Percentiles rank a stretch among this genome's conserved stretches.
phyloP scores from a whole-genome alignment of 1,140 invertebrate genomes.

The Zaprionus inermis region DNA sequence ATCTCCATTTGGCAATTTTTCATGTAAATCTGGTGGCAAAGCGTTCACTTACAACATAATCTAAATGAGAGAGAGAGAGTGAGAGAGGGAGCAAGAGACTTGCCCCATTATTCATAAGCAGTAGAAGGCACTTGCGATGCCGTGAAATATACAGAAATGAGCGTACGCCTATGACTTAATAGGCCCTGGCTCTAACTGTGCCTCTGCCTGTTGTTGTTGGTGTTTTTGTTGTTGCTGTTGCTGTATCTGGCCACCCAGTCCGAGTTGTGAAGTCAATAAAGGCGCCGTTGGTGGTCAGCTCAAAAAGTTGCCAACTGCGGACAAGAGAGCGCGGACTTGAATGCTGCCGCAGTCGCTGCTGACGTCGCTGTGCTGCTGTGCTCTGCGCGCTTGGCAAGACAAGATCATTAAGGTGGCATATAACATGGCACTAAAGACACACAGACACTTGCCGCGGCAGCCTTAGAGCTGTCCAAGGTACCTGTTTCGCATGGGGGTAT shows the following conservation, averaged over 20 bases:
- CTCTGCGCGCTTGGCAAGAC: slow-evolving; percentile 73
- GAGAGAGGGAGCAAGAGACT: background rate
- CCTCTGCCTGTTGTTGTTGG: slow-evolving; percentile 23
- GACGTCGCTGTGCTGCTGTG: slow-evolving; percentile 26
- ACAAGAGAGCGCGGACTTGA: slow-evolving; percentile 46
- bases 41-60: slow-evolving; percentile 70
- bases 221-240: slow-evolving; percentile 37
- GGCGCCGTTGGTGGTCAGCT: slow-evolving; percentile 82
- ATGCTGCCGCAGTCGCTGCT: slow-evolving; percentile 18
- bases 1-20: slow-evolving; percentile 66
- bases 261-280: slow-evolving; percentile 76
- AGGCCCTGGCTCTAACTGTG: slow-evolving; percentile 63
- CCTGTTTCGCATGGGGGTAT: slow-evolving; percentile 68
- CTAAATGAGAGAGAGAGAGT: slow-evolving; percentile 37
- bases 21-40: slow-evolving; percentile 51
- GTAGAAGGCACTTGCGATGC: slow-evolving; percentile 38
- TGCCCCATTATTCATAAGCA: slow-evolving; percentile 61
- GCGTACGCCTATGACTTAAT: slow-evolving; percentile 82
- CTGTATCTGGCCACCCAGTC: slow-evolving; percentile 32
- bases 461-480: slow-evolving; percentile 55
- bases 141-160: slow-evolving; percentile 76
- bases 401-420: slow-evolving; percentile 84
- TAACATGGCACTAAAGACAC: slow-evolving; percentile 83
- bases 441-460: slow-evolving; percentile 74
- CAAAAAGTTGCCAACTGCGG: slow-evolving; percentile 68